These are phyloP conservation scores for Hypolimnas misippus DNA, from an alignment of 2,888 invertebrate genomes.

Conservation along the genomic window DNA sequence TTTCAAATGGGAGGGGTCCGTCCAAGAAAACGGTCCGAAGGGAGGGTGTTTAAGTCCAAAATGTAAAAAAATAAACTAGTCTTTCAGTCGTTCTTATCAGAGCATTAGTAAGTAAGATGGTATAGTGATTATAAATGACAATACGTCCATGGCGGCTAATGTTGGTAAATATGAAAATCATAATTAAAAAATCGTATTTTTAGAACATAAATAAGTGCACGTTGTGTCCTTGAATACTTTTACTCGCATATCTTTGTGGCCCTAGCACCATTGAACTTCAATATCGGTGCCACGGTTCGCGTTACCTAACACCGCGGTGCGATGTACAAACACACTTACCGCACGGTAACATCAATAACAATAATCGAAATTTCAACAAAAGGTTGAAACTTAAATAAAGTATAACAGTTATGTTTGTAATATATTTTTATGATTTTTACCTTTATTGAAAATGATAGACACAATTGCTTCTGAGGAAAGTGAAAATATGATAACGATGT, in stretches of 20 bases:
- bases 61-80: no score
- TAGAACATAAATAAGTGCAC: background rate
- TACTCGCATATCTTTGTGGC: slow-evolving; percentile 11
- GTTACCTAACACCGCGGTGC: slow-evolving; percentile 35
- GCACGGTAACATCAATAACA: slow-evolving; percentile 8
- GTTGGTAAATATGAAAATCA: no score
- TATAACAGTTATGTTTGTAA: background rate
- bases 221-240: slow-evolving; percentile 10
- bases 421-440: background rate
- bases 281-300: slow-evolving; percentile 42
- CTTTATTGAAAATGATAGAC: no score
- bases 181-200: no score
- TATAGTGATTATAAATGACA: no score
- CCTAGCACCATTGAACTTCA: slow-evolving; percentile 45
- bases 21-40: no score
- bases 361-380: background rate
- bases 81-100: no score
- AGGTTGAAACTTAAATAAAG: no score
- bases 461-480: background rate
- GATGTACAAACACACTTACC: slow-evolving; percentile 3
- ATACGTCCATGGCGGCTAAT: no score
- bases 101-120: no score
- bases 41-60: no score
- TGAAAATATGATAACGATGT: background rate
- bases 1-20: no score